Base-by-base conservation (phyloP, 2,113 vertebrate genomes). In the Centropristis striata region DNA sequence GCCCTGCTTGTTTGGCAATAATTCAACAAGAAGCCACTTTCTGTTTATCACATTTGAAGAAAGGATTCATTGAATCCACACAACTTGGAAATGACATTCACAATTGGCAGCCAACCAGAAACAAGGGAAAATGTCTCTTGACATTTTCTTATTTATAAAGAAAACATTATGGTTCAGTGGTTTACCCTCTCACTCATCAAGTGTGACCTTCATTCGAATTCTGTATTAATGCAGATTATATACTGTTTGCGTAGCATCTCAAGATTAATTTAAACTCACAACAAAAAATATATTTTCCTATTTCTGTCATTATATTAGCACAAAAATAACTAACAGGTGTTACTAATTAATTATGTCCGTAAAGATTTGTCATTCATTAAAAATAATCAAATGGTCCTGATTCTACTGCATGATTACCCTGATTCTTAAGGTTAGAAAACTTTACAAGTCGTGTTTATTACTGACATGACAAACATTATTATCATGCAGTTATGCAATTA, bases 101-200 rank as follows among this genome's bases (percentile, higher is more conserved):
- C 16, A 86, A 73, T 80, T 88, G 89, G 86, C 86, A 85, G 68
- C 27, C 65, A 75, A 81, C 79, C 82, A 81, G 27, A 54, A 42
- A 65, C 41, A 25, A 25, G 60, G 25, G 55, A 67, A 21, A 71
- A 64, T 65, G 41, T 86, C 87, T 68, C 68, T 65, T 51, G 41
- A 32, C 37, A 72, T 84, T 85, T 37, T 80, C 83, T 83, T 85
- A 83, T 90, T 85, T 72, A 75, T 71, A 71, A 78, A 75, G 86
- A 88, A 88, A 89, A 81, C 83, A 83, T 81, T 47, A 78, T 13
- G 77, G 77, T 78, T 84, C 86, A 83, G 4, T 63, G 75, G 71
- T 80, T 86, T 20, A 21, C 78, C 78, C 68, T 79, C 74, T 86
- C 73, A 58, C 58, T 75, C 69, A 75, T 83, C 71, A 86, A 69